These are phyloP conservation scores for Lethocerus indicus DNA, from an alignment of 1,140 invertebrate genomes.

Conservation along the genomic window DNA sequence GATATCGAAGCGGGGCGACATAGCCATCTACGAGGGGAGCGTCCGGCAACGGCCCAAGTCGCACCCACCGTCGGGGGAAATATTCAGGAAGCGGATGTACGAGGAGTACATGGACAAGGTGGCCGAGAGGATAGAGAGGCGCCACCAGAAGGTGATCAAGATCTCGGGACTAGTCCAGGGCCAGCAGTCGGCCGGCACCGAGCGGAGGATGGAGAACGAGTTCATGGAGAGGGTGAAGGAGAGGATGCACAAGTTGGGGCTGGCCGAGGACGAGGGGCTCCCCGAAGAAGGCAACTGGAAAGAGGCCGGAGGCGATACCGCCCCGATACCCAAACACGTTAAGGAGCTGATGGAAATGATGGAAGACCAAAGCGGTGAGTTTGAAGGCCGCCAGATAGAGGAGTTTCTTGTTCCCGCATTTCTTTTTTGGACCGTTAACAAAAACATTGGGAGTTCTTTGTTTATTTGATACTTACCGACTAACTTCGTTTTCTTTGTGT, in stretches of 20 bases:
- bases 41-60: constrained; percentile 18
- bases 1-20: constrained; percentile 17
- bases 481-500: background rate
- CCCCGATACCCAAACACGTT: constrained; percentile 44
- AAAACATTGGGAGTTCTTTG: background rate
- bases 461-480: background rate
- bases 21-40: constrained; percentile 9
- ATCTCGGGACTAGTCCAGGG: constrained; percentile 26
- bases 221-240: constrained; percentile 21
- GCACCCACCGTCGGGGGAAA: constrained; percentile 35
- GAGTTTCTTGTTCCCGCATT: no score
- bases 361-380: constrained; percentile 22
- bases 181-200: background rate
- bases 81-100: constrained; percentile 59
- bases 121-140: constrained; percentile 54
- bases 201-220: constrained; percentile 16
- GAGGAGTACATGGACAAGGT: constrained; percentile 64
- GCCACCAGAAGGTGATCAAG: constrained; percentile 59
- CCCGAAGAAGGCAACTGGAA: background rate
- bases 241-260: constrained; percentile 37
- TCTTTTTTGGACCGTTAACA: background rate
- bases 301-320: constrained; percentile 15
- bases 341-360: constrained; percentile 50
- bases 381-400: no score
- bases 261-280: constrained; percentile 18